Evolutionary conservation across 1,140 invertebrate genomes (phyloP).

Genomic region (Bombus cullumanus): DNA sequence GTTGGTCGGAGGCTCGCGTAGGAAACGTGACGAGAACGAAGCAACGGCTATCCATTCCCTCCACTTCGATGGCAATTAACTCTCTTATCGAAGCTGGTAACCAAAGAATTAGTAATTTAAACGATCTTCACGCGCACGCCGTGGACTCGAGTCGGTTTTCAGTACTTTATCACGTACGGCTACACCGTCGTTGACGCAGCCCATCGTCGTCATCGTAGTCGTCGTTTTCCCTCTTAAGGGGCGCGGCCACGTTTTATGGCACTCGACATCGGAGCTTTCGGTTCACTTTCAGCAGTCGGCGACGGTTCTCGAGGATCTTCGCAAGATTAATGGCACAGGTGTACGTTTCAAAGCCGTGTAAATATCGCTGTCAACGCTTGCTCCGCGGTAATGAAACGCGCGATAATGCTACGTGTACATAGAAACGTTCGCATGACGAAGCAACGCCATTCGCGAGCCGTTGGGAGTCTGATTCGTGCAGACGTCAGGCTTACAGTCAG

Average conservation of each 20-base stretch:
- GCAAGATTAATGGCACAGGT: constrained; percentile 70
- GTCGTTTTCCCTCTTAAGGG: constrained; percentile 22
- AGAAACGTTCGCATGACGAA: neutral
- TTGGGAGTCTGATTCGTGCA: neutral
- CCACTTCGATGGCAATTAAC: constrained; percentile 34
- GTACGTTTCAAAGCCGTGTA: constrained; percentile 66
- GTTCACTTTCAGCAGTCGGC: constrained; percentile 38
- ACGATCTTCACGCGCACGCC: constrained; percentile 7
- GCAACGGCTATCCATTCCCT: neutral
- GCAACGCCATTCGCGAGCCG: neutral
- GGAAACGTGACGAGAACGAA: neutral
- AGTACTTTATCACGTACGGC: constrained; percentile 36
- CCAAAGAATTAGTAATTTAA: constrained; percentile 48
- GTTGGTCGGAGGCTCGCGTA: neutral
- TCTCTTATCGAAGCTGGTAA: constrained; percentile 32
- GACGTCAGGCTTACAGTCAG: neutral
- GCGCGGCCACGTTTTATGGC: constrained; percentile 39
- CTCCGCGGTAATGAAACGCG: constrained; percentile 54
- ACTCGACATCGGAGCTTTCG: constrained; percentile 41
- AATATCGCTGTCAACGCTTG: constrained; percentile 71
- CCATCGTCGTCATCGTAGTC: neutral
- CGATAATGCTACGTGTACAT: constrained; percentile 49
- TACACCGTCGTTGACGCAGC: neutral
- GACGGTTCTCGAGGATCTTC: constrained; percentile 58
- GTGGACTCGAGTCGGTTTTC: constrained; percentile 7